Base-by-base conservation (phyloP, 64 coral and sea anemone genomes). In the Anthopleura sola region DNA sequence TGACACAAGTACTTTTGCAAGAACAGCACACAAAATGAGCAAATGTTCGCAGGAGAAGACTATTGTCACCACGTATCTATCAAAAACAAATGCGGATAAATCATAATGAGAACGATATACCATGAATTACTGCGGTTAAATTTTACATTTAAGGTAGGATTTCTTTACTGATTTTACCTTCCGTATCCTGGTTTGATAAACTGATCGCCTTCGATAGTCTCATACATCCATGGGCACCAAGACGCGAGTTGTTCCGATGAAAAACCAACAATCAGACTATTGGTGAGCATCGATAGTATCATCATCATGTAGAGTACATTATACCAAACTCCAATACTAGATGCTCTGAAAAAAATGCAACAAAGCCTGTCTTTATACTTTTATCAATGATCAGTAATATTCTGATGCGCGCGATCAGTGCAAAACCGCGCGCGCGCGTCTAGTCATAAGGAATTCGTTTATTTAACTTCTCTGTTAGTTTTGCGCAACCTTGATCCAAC, bases 211-310 rank as follows among this genome's bases (percentile, higher is more conserved):
- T 97, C 94, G 54, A 93, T 97, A 29, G 94, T 97, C 55, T 97
- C 94, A 20, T 97, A 97, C 94, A 97, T 97, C 91, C 91, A 93
- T 3, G 94, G 94, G 75, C 89, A 97, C 94, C 94, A 97, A 3
- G 92, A 90, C 55, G 94, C 94, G 23, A 97, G 88, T 81, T 97
- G 94, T 84, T 97, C 94, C n/a, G 94, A 97, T 19, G 94, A 93
- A 49, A 97, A 97, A 8, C 94, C 94, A 57, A 97, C 94, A 80
- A 97, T 97, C 39, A 97, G 88, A 53, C 94, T 97, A 78, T 97
- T 97, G 38, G 94, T 97, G 4, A 97, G 88, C 94, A 97, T 97
- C 2, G 94, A 97, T 19, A 97, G 75, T 21, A 97, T 87, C 94
- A 97, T 97, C 94, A 97, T 93, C 40, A 83, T 64, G 76, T 97